Evolutionary conservation across 1,140 invertebrate genomes (phyloP), one percentile per base, ranked within the genome.

Genomic region (Drosophila punjabiensis): DNA sequence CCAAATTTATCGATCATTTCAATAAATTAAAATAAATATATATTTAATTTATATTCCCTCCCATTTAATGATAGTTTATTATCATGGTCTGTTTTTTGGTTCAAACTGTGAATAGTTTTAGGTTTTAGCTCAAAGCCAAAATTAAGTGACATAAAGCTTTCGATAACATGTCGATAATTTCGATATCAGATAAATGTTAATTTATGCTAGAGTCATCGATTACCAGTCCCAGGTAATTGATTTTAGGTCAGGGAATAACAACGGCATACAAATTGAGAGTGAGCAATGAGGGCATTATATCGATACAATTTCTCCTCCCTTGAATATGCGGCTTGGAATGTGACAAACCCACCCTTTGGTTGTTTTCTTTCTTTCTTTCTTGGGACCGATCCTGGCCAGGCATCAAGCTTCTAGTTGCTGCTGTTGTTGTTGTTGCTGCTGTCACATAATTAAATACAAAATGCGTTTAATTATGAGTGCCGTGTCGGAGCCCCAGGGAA

Each of bases 391-490:
- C 18, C 32, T 20, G 33, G 32, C 32, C 52, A 35, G 33, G 9
- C 33, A 24, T 56, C 8, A 6, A 33, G 28, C 30, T 9, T 20
- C 8, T 16, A 16, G 16, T 30, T 50, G 28, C 13, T 50, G 13
- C 6, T 11, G 6, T 13, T 45, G 13, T 52, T 76, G 30, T 14
- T 58, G 53, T 24, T 73, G 63, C 30, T 68, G 53, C 48, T 48
- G 65, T 58, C 76, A 41, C 75, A 63, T 79, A 79, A 79, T 79
- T 79, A 79, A 79, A 79, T 79, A 70, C 58, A 79, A 79, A 78
- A 79, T 79, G 75, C 76, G 76, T 69, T 79, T 79, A 79, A 79
- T 79, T 79, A 79, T 79, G 76, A 79, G 75, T 59, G 65, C 58
- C 76, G 75, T 79, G 75, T 79, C 58, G 47, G 75, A 16, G 64